Evolutionary conservation across 2,888 invertebrate genomes (phyloP), one percentile per base, ranked within the genome.

Genomic region (Campaea margaritaria): DNA sequence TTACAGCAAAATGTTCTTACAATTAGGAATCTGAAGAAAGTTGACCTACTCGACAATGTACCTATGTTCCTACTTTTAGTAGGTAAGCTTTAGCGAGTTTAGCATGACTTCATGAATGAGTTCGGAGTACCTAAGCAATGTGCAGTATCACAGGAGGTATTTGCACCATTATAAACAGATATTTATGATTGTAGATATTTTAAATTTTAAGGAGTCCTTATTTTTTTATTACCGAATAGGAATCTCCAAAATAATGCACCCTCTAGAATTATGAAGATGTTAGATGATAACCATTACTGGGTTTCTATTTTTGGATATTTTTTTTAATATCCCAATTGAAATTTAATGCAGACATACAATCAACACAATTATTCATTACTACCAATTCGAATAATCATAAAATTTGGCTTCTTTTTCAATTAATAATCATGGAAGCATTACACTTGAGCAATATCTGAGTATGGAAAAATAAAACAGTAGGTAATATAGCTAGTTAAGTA

Each of bases 81-180:
- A 89, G 88, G 85, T 75, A 90, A 91, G 89, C 90, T 76, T 79
- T 85, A 90, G 91, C 91, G 88, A 87, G 89, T 76, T 79, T 85
- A 90, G 91, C 91, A 88, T 88, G 89, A 90, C 85, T 75, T 79
- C 68, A 85, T 83, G 86, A 73, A 64, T 67, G 65, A 67, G 51
- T 52, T 51, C 28, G 21, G 28, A 43, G 21, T 41, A n/a, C n/a
- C n/a, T n/a, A 13, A 51, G 47, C 54, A 43, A n/a, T 16, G 60
- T 51, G 44, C 60, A 56, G 50, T 54, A 49, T 49, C 27, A 54
- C 27, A 7, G 21, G 41, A 50, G 12, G 5, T 36, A n/a, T 36
- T n/a, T 31, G 9, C 31, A 31, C 31, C 21, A 21, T 3, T 21
- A 21, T 21, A 9, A 31, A 31, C 31, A 7, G 10, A 10, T 9